phyloP scores from a whole-genome alignment of 2,888 invertebrate genomes.

The Ecliptopera silaceata region DNA sequence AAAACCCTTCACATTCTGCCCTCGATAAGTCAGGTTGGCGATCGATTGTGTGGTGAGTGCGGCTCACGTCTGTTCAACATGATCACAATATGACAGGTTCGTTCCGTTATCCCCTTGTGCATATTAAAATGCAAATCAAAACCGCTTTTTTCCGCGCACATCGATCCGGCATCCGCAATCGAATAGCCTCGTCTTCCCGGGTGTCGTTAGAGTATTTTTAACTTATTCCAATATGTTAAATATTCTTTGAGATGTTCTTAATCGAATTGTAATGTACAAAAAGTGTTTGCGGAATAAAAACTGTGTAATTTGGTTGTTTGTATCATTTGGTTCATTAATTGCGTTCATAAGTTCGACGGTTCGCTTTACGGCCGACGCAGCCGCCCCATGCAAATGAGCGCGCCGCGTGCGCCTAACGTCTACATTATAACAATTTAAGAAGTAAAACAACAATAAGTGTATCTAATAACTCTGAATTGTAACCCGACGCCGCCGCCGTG shows the following conservation, averaged over 20 bases:
- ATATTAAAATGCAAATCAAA: slow-evolving; percentile 81
- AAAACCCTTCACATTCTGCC: slow-evolving; percentile 34
- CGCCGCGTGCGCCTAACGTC: slow-evolving; percentile 74
- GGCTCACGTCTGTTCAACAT: slow-evolving; percentile 39
- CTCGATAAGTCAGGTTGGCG: slow-evolving; percentile 32
- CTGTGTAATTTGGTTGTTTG: slow-evolving; percentile 36
- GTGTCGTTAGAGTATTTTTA: slow-evolving; percentile 69
- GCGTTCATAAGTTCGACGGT: slow-evolving; percentile 70
- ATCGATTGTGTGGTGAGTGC: slow-evolving; percentile 41
- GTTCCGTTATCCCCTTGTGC: slow-evolving; percentile 64
- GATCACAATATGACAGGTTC: slow-evolving; percentile 68
- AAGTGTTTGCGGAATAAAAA: slow-evolving; percentile 23
- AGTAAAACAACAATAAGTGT: slow-evolving; percentile 76
- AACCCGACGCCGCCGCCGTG: slow-evolving; percentile 17
- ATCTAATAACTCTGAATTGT: slow-evolving; percentile 44
- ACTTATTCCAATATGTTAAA: slow-evolving; percentile 54
- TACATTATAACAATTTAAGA: slow-evolving; percentile 80
- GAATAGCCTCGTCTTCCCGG: slow-evolving; percentile 67
- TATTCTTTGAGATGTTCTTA: slow-evolving; percentile 48
- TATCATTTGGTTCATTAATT: slow-evolving; percentile 78
- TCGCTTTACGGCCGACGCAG: slow-evolving; percentile 70
- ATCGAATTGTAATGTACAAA: slow-evolving; percentile 62
- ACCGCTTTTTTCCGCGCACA: slow-evolving; percentile 54
- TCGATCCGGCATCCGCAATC: slow-evolving; percentile 60
- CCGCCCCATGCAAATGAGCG: slow-evolving; percentile 72